These are phyloP conservation scores for Dendroctonus ponderosae DNA, from an alignment of 1,140 invertebrate species.

Conservation along the genomic window DNA sequence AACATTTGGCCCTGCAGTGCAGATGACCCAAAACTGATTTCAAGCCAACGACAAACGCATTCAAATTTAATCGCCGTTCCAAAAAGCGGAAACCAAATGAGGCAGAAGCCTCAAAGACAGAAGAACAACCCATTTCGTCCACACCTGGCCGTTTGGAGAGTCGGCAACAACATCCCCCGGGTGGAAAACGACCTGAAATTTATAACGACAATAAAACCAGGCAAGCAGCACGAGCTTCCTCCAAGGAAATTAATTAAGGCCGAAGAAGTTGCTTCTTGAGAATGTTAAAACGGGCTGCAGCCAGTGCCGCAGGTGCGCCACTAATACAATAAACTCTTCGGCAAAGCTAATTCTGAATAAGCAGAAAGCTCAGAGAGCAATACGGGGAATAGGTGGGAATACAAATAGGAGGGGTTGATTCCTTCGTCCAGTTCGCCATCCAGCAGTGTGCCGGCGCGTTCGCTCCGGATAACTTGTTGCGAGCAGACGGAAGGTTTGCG, in stretches of 20 bases:
- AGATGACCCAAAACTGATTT: too few relatives aligned
- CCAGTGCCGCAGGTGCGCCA: slow-evolving; percentile 29
- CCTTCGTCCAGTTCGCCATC: slow-evolving; percentile 20
- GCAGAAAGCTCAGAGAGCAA: slow-evolving; percentile 36
- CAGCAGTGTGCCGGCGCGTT: slow-evolving; percentile 28
- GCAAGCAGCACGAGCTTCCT: slow-evolving; percentile 9
- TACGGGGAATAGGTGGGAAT: slow-evolving; percentile 32
- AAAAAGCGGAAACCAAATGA: too few relatives aligned
- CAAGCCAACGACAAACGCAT: too few relatives aligned
- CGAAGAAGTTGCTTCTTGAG: slow-evolving; percentile 16
- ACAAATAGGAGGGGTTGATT: slow-evolving; percentile 29
- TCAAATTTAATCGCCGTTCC: too few relatives aligned
- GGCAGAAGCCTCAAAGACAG: too few relatives aligned
- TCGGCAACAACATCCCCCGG: too few relatives aligned
- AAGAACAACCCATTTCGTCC: too few relatives aligned
- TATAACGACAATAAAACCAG: slow-evolving; percentile 21
- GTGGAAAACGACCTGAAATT: slow-evolving; percentile 1
- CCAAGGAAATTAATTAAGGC: slow-evolving; percentile 20
- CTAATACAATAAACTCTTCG: slow-evolving; percentile 31
- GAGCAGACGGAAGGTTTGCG: neutral
- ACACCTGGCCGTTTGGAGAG: too few relatives aligned
- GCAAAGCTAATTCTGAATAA: slow-evolving; percentile 31
- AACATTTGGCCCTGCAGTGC: too few relatives aligned
- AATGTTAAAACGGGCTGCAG: slow-evolving; percentile 9
- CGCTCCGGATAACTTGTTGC: slow-evolving; percentile 29